These are phyloP conservation scores for Lathamus discolor DNA, from an alignment of 2,113 vertebrate genomes.

Conservation along the genomic window DNA sequence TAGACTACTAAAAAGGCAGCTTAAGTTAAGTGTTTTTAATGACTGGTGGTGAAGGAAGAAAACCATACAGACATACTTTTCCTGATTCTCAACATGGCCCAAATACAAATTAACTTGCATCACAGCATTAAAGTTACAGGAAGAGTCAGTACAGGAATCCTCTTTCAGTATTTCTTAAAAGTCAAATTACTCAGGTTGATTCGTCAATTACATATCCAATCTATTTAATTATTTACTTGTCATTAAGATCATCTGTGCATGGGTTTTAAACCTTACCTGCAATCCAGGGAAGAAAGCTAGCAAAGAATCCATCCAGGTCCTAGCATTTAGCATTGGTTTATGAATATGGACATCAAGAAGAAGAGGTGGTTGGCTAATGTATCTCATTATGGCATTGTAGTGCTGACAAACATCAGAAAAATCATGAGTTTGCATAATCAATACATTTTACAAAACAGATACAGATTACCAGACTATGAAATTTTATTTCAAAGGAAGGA, in stretches of 20 bases:
- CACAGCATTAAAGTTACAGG: neutral
- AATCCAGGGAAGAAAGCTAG: conserved; percentile 97
- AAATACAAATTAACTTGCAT: neutral
- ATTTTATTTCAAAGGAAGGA: neutral
- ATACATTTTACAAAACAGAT: neutral
- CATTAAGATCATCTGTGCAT: neutral
- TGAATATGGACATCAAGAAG: conserved; percentile 97
- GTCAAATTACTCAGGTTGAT: neutral
- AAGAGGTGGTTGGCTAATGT: conserved; percentile 96
- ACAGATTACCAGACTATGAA: neutral
- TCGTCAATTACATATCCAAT: neutral
- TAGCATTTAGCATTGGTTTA: conserved; percentile 95
- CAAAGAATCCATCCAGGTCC: conserved; percentile 98
- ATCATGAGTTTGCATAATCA: neutral
- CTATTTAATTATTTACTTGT: neutral
- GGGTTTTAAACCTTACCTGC: conserved; percentile 79
- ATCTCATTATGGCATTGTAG: conserved; percentile 98
- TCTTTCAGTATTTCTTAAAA: neutral
- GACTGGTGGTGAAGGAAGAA: neutral
- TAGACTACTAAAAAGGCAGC: neutral
- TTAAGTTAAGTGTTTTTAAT: neutral
- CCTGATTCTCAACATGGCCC: neutral
- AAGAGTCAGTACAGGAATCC: neutral
- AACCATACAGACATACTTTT: neutral
- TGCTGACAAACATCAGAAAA: conserved; percentile 78